phyloP scores from a whole-genome alignment of 1,140 invertebrate species.

The Trialeurodes vaporariorum region DNA sequence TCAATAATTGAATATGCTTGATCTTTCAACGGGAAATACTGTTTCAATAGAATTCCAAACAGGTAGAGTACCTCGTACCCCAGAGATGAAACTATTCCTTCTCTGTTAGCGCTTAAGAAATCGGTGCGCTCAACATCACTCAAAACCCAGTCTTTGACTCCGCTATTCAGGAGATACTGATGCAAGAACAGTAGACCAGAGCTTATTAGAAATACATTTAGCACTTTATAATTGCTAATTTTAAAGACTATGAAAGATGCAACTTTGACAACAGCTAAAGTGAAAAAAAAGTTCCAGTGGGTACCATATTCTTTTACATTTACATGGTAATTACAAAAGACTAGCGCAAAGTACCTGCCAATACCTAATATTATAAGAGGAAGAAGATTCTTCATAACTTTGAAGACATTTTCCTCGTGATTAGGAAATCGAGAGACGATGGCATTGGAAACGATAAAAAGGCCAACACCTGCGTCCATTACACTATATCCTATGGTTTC shows the following conservation, averaged over 20 bases:
- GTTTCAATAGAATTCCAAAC: slow-evolving; percentile 53
- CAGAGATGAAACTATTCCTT: slow-evolving; percentile 70
- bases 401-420: slow-evolving; percentile 1
- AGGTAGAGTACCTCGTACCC: slow-evolving; percentile 79
- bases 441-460: slow-evolving; percentile 78
- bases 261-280: slow-evolving; percentile 64
- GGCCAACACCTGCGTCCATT: slow-evolving; percentile 90
- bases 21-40: slow-evolving; percentile 38
- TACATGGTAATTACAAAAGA: slow-evolving; percentile 64
- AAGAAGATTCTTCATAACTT: slow-evolving; percentile 22
- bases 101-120: slow-evolving; percentile 72
- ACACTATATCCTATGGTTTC: slow-evolving; percentile 73
- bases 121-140: slow-evolving; percentile 41
- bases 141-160: slow-evolving; percentile 60
- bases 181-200: slow-evolving; percentile 48
- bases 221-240: slow-evolving; percentile 40
- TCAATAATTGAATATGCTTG: slow-evolving; percentile 26
- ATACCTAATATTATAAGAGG: slow-evolving; percentile 59
- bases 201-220: slow-evolving; percentile 38
- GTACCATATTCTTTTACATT: slow-evolving; percentile 85
- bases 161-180: slow-evolving; percentile 50
- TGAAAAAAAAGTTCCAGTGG: slow-evolving; percentile 97
- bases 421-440: slow-evolving; percentile 38
- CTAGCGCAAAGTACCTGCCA: slow-evolving; percentile 48
- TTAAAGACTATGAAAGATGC: slow-evolving; percentile 44